Evolutionary conservation across 2,113 vertebrate species (phyloP).

Genomic region (Callocephalon fimbriatum): DNA sequence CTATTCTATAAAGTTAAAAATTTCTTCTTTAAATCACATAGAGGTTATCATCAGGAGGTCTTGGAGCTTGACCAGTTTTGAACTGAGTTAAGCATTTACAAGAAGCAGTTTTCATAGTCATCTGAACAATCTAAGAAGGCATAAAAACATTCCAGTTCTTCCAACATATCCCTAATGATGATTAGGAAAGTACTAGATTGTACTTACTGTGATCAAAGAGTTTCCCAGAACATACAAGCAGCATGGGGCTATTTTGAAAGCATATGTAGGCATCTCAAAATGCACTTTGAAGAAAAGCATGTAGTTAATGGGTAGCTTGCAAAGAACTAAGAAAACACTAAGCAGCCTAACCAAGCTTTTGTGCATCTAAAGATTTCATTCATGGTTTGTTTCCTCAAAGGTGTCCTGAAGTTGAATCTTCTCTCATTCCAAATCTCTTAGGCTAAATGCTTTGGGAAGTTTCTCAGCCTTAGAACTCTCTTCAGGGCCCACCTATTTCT

Average conservation of each 20-base stretch:
- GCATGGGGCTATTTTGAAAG: background rate
- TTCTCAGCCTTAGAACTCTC: background rate
- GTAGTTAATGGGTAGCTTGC: background rate
- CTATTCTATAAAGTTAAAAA: background rate
- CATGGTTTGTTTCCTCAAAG: background rate
- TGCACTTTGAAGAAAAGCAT: background rate
- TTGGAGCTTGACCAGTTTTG: background rate
- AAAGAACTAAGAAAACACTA: background rate
- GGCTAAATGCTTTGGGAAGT: background rate
- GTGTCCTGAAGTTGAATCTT: background rate
- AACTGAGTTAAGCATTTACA: background rate
- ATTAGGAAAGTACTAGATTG: background rate
- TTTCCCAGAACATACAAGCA: background rate
- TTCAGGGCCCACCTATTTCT: background rate
- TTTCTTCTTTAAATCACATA: background rate
- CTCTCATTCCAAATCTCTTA: background rate
- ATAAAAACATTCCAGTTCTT: background rate
- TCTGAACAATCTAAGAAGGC: background rate
- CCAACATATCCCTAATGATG: background rate
- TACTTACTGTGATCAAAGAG: background rate
- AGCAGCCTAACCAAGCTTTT: background rate
- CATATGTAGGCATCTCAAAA: background rate
- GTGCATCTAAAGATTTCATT: background rate
- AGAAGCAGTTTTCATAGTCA: background rate
- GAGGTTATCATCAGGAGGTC: background rate